Evolutionary conservation across 2,888 invertebrate species (phyloP).

Genomic region (Temnothorax unifasciatus): DNA sequence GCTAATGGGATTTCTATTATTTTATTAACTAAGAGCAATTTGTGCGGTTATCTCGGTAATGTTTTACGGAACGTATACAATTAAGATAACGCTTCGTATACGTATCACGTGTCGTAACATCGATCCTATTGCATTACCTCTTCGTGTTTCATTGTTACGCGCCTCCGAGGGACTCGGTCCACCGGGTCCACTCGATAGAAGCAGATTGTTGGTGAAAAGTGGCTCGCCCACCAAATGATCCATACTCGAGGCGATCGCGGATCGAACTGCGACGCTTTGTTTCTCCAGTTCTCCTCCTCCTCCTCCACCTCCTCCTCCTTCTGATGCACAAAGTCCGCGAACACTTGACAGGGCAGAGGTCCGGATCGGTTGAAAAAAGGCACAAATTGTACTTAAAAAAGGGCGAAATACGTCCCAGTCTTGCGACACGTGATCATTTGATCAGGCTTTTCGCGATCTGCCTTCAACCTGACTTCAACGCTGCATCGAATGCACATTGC

Average conservation of each 20-base stretch:
- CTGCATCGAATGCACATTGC: not conserved
- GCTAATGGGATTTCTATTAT: not conserved
- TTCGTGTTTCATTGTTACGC: constrained; percentile 57
- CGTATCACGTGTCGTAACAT: not conserved
- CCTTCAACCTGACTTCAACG: no score
- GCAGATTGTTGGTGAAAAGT: constrained; percentile 74
- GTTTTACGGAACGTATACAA: not conserved
- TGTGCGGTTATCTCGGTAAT: not conserved
- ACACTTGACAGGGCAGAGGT: not conserved
- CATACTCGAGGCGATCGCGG: constrained; percentile 56
- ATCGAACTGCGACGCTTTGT: constrained; percentile 3
- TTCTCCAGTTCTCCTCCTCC: not conserved
- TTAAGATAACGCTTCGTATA: not conserved
- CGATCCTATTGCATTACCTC: constrained; percentile 61
- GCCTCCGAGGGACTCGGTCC: constrained; percentile 68
- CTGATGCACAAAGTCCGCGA: not conserved
- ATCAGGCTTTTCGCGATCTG: not conserved
- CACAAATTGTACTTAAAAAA: not conserved
- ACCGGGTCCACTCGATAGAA: constrained; percentile 76
- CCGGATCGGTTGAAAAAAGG: not conserved
- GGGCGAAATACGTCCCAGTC: not conserved
- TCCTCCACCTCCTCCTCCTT: not conserved
- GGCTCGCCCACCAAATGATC: constrained; percentile 66
- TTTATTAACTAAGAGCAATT: not conserved
- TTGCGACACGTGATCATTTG: not conserved